These are phyloP conservation scores for Dipodomys stephensi DNA, from an alignment of 2,113 vertebrate species.

Conservation along the genomic window DNA sequence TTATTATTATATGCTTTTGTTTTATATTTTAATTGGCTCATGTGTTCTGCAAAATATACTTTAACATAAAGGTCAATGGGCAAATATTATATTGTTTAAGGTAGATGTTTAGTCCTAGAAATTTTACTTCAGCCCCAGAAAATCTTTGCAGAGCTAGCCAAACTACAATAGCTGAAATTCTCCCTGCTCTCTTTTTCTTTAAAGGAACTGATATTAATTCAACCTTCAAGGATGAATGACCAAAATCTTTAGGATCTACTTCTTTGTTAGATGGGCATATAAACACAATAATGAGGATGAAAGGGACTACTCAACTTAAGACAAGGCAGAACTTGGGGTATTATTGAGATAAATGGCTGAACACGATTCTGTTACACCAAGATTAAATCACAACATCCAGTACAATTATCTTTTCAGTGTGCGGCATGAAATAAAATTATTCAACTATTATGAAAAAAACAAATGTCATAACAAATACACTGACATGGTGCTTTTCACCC, in stretches of 20 bases:
- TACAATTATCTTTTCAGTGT: slow-evolving; percentile 66
- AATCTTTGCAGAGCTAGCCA: background rate
- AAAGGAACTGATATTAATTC: slow-evolving; percentile 75
- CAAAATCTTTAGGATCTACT: slow-evolving; percentile 80
- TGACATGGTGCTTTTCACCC: background rate
- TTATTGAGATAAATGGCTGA: slow-evolving; percentile 76
- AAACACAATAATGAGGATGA: slow-evolving; percentile 79
- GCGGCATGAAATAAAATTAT: slow-evolving; percentile 64
- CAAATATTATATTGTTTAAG: background rate
- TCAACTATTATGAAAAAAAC: slow-evolving; percentile 67
- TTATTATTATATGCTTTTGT: background rate
- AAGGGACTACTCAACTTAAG: slow-evolving; percentile 74
- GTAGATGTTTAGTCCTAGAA: slow-evolving; percentile 18
- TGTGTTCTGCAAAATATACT: background rate
- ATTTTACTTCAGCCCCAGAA: background rate
- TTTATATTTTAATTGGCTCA: slow-evolving; percentile 15
- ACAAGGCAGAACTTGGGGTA: slow-evolving; percentile 70
- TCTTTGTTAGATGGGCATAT: slow-evolving; percentile 73
- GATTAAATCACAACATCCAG: slow-evolving; percentile 68
- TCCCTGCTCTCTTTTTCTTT: slow-evolving; percentile 61
- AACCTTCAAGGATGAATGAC: slow-evolving; percentile 80
- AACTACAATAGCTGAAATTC: background rate
- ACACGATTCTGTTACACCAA: slow-evolving; percentile 67
- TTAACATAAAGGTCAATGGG: background rate
- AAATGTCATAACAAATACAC: slow-evolving; percentile 40